phyloP scores from a whole-genome alignment of 1,140 invertebrate species.

The Apis cerana region DNA sequence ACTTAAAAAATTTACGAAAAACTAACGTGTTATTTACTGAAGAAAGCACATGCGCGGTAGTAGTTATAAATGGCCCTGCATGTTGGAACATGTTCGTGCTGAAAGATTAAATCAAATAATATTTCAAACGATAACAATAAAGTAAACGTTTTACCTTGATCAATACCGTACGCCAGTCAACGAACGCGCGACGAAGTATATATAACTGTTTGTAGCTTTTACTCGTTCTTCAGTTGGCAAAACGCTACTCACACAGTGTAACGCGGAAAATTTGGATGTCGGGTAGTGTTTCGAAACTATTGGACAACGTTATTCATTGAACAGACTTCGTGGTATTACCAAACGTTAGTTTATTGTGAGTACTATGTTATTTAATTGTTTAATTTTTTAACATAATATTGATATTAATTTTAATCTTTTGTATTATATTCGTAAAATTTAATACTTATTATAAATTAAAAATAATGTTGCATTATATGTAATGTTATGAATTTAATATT shows the following conservation, averaged over 20 bases:
- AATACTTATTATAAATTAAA: not conserved
- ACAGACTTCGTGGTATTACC: not conserved
- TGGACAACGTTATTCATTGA: not conserved
- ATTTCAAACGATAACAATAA: conserved; percentile 7
- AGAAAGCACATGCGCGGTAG: too few relatives aligned
- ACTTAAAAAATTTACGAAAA: not conserved
- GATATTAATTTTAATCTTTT: not conserved
- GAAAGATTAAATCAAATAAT: not conserved
- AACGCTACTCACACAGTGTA: not conserved
- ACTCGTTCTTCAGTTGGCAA: conserved; percentile 15
- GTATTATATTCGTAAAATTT: too few relatives aligned
- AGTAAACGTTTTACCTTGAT: conserved; percentile 18
- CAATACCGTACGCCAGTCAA: not conserved
- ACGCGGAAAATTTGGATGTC: not conserved
- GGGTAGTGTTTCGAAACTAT: not conserved
- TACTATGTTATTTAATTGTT: not conserved
- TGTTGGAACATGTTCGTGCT: not conserved
- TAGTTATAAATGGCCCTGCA: not conserved
- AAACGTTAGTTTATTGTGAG: not conserved
- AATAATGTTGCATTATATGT: not conserved
- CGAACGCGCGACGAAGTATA: not conserved
- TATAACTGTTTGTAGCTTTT: conserved; percentile 6
- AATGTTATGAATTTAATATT: not conserved
- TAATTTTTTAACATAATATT: too few relatives aligned
- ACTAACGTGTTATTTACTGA: not conserved